A percentile compares a stretch with the other conserved stretches of the same genome.
These are phyloP conservation scores for Sebastes kiyomatsui DNA, from an alignment of 2,797 vertebrate species.

Conservation along the genomic window DNA sequence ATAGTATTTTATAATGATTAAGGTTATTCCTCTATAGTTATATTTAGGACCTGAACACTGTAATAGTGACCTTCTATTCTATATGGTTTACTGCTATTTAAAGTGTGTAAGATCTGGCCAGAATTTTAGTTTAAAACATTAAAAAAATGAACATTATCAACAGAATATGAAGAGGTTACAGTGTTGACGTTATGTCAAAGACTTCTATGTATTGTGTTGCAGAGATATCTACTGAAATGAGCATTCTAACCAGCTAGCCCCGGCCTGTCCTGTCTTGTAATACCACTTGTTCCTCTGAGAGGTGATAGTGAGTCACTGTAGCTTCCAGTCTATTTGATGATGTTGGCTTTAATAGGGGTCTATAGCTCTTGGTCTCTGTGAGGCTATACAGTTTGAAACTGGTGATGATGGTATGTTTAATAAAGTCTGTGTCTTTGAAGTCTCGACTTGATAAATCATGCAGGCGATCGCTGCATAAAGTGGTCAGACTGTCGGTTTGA, in stretches of 20 bases:
- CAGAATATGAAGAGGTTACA: no score
- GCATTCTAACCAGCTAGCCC: no score
- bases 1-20: neutral
- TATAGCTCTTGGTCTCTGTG: no score
- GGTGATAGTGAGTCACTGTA: neutral
- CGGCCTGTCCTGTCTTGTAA: no score
- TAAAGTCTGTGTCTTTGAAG: neutral
- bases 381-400: no score
- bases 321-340: neutral
- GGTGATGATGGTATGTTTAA: neutral
- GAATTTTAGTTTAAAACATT: neutral
- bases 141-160: neutral
- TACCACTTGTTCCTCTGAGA: no score
- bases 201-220: accelerated
- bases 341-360: no score
- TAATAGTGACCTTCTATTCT: neutral
- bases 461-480: neutral
- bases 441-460: neutral
- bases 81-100: neutral
- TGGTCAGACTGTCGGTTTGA: neutral
- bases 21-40: neutral
- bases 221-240: neutral
- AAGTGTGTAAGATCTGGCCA: neutral
- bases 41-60: neutral
- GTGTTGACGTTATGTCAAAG: neutral